phyloP scores from a whole-genome alignment of 2,888 invertebrate genomes.

The Drosophila multiciliata region DNA sequence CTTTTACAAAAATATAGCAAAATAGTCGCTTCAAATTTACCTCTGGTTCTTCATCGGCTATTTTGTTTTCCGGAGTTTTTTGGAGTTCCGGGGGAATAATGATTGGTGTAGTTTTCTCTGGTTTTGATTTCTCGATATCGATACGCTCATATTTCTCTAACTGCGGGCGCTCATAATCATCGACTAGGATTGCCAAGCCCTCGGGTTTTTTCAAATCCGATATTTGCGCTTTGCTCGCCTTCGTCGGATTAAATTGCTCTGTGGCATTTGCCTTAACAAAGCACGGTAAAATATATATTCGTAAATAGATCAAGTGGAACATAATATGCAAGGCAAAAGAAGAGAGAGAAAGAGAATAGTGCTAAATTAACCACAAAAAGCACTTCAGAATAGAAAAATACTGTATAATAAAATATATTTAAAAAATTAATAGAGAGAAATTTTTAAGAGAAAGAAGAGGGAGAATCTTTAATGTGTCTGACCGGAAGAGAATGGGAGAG shows the following conservation, averaged over 20 bases:
- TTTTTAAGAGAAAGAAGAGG: not conserved
- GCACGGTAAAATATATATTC: conserved; percentile 10
- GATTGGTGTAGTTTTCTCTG: conserved; percentile 53
- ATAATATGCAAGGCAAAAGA: not conserved
- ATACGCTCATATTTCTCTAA: conserved; percentile 88
- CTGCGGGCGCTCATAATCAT: conserved; percentile 90
- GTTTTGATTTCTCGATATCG: conserved; percentile 85
- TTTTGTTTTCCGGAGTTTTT: conserved; percentile 53
- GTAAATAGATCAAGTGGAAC: not conserved
- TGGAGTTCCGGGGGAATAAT: conserved; percentile 50
- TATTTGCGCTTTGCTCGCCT: conserved; percentile 74
- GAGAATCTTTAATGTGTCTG: not conserved
- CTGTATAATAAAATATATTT: not conserved
- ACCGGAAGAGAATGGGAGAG: not conserved
- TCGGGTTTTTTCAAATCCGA: conserved; percentile 85
- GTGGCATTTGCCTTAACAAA: conserved; percentile 56
- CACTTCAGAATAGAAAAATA: not conserved
- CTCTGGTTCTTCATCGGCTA: conserved; percentile 57
- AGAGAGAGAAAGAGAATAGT: not conserved
- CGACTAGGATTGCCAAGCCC: conserved; percentile 86
- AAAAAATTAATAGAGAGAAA: not conserved
- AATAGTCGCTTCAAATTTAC: conserved; percentile 51
- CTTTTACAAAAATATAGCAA: not conserved
- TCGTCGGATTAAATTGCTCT: conserved; percentile 82
- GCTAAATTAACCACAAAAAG: not conserved